Evolutionary conservation across 2,888 invertebrate genomes (phyloP).

Genomic region (Pristionchus exspectatus): DNA sequence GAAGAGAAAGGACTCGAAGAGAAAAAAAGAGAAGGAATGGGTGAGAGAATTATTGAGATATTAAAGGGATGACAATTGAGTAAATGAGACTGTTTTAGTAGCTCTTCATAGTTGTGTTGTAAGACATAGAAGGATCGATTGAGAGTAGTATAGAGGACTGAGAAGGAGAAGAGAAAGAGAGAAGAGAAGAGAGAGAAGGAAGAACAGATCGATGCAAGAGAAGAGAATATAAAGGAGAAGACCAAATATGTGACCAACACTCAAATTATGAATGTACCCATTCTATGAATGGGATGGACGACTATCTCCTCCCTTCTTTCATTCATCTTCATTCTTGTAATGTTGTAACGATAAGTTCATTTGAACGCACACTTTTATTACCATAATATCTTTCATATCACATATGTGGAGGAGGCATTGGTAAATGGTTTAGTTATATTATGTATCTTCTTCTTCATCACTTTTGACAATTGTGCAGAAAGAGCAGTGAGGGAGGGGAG

Average conservation of each 20-base stretch:
- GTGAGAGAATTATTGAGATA: not conserved
- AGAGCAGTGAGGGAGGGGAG: not conserved
- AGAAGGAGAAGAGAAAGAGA: not conserved
- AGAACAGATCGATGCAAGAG: not conserved
- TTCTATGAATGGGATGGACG: not conserved
- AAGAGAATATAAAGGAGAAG: not conserved
- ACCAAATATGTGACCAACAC: not conserved
- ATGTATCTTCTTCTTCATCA: slow-evolving; percentile 42
- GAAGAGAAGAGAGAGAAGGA: not conserved
- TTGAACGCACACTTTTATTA: slow-evolving; percentile 36
- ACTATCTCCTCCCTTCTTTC: not conserved
- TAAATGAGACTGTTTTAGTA: not conserved
- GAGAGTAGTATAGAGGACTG: not conserved
- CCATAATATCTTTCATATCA: slow-evolving; percentile 50
- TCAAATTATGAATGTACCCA: not conserved
- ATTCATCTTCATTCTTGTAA: not conserved
- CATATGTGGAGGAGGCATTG: slow-evolving; percentile 49
- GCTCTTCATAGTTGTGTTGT: slow-evolving; percentile 39
- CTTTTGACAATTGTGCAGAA: slow-evolving; percentile 32
- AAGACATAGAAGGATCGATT: slow-evolving; percentile 18
- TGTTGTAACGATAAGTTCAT: not conserved
- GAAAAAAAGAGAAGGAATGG: not conserved
- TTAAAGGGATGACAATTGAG: not conserved
- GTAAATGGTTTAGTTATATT: slow-evolving; percentile 44
- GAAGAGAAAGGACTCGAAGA: not conserved